Evolutionary conservation across 2,888 invertebrate species (phyloP).

Genomic region (Synergus gifuensis): DNA sequence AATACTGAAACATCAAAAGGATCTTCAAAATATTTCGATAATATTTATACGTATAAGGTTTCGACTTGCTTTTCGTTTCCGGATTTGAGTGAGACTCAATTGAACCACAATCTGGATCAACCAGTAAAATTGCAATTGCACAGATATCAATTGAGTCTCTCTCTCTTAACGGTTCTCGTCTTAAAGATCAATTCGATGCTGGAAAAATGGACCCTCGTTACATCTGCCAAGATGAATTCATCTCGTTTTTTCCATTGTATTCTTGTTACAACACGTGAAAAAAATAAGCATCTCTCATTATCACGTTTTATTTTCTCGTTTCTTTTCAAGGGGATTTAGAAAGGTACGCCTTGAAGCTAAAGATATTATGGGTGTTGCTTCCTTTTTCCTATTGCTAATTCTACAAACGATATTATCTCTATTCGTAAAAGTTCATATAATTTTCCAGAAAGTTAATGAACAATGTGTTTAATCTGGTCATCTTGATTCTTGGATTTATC

Average conservation of each 20-base stretch:
- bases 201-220: conserved; percentile 67
- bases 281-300: conserved; percentile 28
- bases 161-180: conserved; percentile 40
- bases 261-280: conserved; percentile 8
- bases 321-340: conserved; percentile 24
- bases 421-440: not conserved
- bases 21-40: conserved; percentile 42
- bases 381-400: not conserved
- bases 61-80: conserved; percentile 43
- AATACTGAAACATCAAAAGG: conserved; percentile 38
- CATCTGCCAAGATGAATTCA: conserved; percentile 26
- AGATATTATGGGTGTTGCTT: conserved; percentile 2
- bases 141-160: conserved; percentile 69
- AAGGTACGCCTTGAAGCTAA: conserved; percentile 22
- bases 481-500: not conserved
- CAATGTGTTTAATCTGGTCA: not conserved
- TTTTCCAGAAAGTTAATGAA: not conserved
- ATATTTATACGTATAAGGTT: conserved; percentile 27
- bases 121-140: conserved; percentile 62
- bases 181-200: conserved; percentile 38
- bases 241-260: conserved; percentile 48
- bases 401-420: not conserved
- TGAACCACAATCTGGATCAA: conserved; percentile 73
- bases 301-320: conserved; percentile 39
- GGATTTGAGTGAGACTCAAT: conserved; percentile 64